Evolutionary conservation across 2,113 vertebrate genomes (phyloP).

Genomic region (Mesembrinibis cayennensis): DNA sequence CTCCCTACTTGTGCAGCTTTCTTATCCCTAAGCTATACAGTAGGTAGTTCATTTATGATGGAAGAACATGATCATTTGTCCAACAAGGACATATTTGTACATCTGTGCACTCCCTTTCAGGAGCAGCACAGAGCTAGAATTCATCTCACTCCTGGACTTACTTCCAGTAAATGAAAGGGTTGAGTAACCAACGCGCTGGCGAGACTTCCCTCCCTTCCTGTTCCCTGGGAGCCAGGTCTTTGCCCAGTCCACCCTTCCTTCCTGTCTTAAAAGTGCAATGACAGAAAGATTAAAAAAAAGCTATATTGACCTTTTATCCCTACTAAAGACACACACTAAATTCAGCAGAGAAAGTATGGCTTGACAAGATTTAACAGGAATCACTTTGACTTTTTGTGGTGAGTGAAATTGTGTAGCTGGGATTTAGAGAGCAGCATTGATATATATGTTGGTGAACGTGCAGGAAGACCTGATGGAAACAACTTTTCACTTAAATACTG

Average conservation of each 20-base stretch:
- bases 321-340: slow-evolving; percentile 5
- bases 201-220: slow-evolving; percentile 92
- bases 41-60: slow-evolving; percentile 79
- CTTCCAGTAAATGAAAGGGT: slow-evolving; percentile 85
- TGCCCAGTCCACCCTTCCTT: slow-evolving; percentile 86
- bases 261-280: slow-evolving; percentile 75
- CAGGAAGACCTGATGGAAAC: neutral
- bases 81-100: slow-evolving; percentile 88
- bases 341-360: slow-evolving; percentile 10
- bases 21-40: slow-evolving; percentile 74
- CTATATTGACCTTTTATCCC: slow-evolving; percentile 61
- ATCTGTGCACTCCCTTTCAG: slow-evolving; percentile 77
- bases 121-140: slow-evolving; percentile 87
- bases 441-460: neutral
- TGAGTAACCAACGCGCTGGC: slow-evolving; percentile 77
- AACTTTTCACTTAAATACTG: neutral
- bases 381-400: slow-evolving; percentile 7
- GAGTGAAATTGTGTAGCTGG: neutral
- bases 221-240: slow-evolving; percentile 77
- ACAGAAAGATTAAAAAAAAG: slow-evolving; percentile 56
- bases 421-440: neutral
- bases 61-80: slow-evolving; percentile 80
- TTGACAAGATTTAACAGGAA: slow-evolving; percentile 10
- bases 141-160: slow-evolving; percentile 80
- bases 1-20: slow-evolving; percentile 69